These are phyloP conservation scores for Hermaeophaga mercurialis DNA, from an alignment of 2,888 invertebrate species.

Conservation along the genomic window DNA sequence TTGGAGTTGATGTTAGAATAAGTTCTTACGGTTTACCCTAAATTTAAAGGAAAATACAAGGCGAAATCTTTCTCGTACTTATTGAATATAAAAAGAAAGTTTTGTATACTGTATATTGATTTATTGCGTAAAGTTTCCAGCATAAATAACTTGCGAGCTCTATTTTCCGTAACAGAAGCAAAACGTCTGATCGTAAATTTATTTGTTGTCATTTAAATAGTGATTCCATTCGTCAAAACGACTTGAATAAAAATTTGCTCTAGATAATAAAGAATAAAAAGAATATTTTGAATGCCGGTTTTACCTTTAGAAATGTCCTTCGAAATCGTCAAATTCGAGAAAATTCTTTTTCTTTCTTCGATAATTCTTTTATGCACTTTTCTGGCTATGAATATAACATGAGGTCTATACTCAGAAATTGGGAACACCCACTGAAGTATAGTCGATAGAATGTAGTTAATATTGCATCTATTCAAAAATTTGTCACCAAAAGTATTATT, in stretches of 20 bases:
- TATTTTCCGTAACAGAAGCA: conserved; percentile 2
- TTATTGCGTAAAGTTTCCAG: neutral
- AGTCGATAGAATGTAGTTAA: conserved; percentile 2
- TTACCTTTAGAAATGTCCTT: too few relatives aligned
- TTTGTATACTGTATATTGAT: neutral
- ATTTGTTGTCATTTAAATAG: conserved; percentile 15
- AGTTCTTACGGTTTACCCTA: too few relatives aligned
- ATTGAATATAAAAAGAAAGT: neutral
- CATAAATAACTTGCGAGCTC: conserved; percentile 4
- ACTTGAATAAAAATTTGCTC: too few relatives aligned
- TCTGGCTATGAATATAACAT: conserved; percentile 17
- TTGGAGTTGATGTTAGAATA: too few relatives aligned
- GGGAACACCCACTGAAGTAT: neutral
- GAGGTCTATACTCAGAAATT: conserved; percentile 5
- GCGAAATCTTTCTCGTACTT: conserved; percentile 1
- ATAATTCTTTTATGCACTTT: conserved; percentile 28
- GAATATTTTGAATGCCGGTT: too few relatives aligned
- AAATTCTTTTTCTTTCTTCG: too few relatives aligned
- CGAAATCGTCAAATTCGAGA: too few relatives aligned
- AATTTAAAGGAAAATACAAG: too few relatives aligned
- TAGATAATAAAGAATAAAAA: too few relatives aligned
- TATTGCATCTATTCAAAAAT: too few relatives aligned
- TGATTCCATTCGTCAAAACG: too few relatives aligned
- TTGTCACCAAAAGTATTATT: too few relatives aligned
- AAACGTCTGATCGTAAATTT: conserved; percentile 14